Percentiles rank a stretch among this genome's conserved stretches.
Conservation (phyloP, 1,140 invertebrate genomes). For the Cryptotermes secundus region DNA sequence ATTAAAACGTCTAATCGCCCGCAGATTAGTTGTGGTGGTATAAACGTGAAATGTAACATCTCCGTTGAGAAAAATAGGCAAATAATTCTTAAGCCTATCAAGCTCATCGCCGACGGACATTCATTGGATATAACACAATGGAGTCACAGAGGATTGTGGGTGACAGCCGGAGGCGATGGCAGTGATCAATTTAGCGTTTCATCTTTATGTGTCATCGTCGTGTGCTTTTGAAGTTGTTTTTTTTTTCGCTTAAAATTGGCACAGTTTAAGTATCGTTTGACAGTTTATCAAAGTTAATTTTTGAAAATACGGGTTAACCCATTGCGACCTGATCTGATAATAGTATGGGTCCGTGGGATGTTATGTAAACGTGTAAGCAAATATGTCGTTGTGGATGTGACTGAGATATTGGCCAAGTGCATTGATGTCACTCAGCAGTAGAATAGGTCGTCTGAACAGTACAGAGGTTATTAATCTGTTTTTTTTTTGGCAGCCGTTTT, state of each 20-base stretch:
- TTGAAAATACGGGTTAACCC: background rate
- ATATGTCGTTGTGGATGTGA: background rate
- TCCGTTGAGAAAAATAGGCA: background rate
- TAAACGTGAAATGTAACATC: background rate
- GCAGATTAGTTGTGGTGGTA: background rate
- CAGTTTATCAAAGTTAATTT: background rate
- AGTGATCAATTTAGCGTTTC: background rate
- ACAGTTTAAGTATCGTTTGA: background rate
- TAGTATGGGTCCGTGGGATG: background rate
- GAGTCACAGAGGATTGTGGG: constrained; percentile 35
- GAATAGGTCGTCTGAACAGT: background rate
- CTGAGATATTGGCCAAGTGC: background rate
- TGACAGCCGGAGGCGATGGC: constrained; percentile 24
- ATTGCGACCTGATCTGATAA: background rate
- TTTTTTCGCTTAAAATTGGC: no score
- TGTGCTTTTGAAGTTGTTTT: background rate
- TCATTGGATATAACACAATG: constrained; percentile 35
- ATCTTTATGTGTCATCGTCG: background rate
- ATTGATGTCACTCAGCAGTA: background rate
- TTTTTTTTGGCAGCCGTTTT: background rate
- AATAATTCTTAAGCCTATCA: background rate
- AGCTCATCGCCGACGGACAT: constrained; percentile 34
- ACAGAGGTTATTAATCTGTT: background rate
- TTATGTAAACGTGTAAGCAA: constrained; percentile 9
- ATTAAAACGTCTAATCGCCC: background rate